phyloP scores from a whole-genome alignment of 2,888 invertebrate species.

The Vesta saturnalis region DNA sequence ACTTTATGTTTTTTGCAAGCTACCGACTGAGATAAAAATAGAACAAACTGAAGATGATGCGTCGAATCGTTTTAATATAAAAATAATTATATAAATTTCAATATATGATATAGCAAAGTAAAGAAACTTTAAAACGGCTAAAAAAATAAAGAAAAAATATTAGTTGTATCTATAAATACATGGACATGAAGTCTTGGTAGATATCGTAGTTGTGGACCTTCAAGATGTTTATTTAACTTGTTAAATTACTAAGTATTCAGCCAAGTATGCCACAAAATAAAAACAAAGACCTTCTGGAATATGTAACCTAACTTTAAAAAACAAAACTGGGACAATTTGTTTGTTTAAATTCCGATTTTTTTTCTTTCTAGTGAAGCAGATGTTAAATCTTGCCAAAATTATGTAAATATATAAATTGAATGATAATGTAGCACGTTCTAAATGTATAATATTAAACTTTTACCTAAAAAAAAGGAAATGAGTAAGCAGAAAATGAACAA shows the following conservation, averaged over 20 bases:
- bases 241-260: constrained; percentile 29
- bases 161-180: constrained; percentile 28
- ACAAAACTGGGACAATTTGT: constrained; percentile 11
- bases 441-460: too few species aligned
- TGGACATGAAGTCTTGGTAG: constrained; percentile 21
- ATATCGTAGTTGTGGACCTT: constrained; percentile 27
- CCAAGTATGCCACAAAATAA: constrained; percentile 30
- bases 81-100: background rate
- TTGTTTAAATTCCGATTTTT: constrained; percentile 2
- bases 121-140: background rate
- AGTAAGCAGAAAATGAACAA: too few species aligned
- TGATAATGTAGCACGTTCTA: too few species aligned
- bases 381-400: too few species aligned
- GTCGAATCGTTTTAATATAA: background rate
- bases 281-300: constrained; percentile 14
- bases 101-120: background rate
- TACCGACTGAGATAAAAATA: constrained; percentile 1
- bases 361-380: background rate
- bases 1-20: background rate
- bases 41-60: background rate
- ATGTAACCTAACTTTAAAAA: background rate
- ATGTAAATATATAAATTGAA: too few species aligned
- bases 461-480: too few species aligned
- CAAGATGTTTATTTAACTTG: constrained; percentile 31
- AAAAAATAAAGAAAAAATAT: constrained; percentile 4